Conservation (phyloP, 2,888 invertebrate species). For the Bugulina stolonifera region DNA sequence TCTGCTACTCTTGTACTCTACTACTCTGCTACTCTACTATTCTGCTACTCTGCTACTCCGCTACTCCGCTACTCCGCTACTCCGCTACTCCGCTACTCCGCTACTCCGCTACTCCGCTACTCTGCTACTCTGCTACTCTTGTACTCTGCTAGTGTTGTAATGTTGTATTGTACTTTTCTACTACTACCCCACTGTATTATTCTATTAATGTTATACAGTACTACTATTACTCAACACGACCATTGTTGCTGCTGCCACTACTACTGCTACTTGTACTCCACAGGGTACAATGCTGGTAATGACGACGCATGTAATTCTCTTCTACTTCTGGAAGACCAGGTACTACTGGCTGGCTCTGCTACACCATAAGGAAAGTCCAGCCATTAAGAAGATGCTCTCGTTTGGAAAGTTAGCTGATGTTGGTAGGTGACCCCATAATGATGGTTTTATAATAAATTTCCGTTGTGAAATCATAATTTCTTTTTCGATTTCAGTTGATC, state of each 20-base stretch:
- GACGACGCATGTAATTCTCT: neutral
- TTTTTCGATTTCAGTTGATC: too few relatives aligned
- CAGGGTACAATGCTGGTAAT: constrained; percentile 11
- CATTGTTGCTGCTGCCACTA: neutral
- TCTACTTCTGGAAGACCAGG: constrained; percentile 22
- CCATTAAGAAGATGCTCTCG: constrained; percentile 7
- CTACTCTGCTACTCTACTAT: too few relatives aligned
- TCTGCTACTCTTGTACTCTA: too few relatives aligned
- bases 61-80: neutral
- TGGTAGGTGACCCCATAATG: neutral
- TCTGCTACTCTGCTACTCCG: too few relatives aligned
- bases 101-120: neutral
- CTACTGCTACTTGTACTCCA: neutral
- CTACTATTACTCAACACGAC: neutral
- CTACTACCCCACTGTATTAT: neutral
- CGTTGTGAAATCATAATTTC: too few relatives aligned
- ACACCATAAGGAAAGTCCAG: neutral
- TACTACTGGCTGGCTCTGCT: constrained; percentile 9
- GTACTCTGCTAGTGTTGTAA: neutral
- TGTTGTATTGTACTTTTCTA: neutral
- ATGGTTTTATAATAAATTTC: too few relatives aligned
- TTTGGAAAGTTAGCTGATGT: neutral
- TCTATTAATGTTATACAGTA: too few relatives aligned
- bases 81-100: neutral
- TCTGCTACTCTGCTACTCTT: neutral